Evolutionary conservation across 1,140 invertebrate genomes (phyloP).

Genomic region (Pogonomyrmex barbatus): DNA sequence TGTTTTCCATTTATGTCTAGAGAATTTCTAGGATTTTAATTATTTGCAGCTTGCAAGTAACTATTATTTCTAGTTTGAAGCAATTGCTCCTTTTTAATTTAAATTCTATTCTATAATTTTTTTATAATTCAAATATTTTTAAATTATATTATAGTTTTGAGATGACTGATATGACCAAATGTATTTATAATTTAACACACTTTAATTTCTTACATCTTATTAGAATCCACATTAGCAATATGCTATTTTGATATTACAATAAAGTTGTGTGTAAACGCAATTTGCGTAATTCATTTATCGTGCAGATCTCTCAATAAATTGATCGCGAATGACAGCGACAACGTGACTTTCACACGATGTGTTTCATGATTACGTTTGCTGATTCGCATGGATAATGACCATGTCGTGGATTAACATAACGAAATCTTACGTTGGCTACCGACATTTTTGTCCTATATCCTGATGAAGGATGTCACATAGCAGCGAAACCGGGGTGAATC

Average conservation of each 20-base stretch:
- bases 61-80: not conserved
- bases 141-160: constrained; percentile 16
- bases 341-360: not conserved
- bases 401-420: constrained; percentile 24
- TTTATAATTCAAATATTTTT: not conserved
- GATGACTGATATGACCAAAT: not conserved
- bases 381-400: not conserved
- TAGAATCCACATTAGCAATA: not conserved
- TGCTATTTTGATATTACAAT: not conserved
- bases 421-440: not conserved
- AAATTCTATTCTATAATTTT: not conserved
- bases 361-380: not conserved
- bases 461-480: constrained; percentile 47
- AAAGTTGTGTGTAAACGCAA: not conserved
- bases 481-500: constrained; percentile 36
- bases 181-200: not conserved
- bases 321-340: not conserved
- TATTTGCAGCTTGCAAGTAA: not conserved
- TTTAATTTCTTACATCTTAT: not conserved
- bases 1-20: not conserved
- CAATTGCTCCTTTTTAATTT: not conserved
- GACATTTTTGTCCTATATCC: constrained; percentile 25
- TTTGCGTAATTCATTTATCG: not conserved
- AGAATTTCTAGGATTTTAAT: not conserved
- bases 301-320: not conserved